Percentiles rank a stretch among this genome's conserved stretches.
These are phyloP conservation scores for Lutjanus erythropterus DNA, from an alignment of 2,113 vertebrate species.

Conservation along the genomic window DNA sequence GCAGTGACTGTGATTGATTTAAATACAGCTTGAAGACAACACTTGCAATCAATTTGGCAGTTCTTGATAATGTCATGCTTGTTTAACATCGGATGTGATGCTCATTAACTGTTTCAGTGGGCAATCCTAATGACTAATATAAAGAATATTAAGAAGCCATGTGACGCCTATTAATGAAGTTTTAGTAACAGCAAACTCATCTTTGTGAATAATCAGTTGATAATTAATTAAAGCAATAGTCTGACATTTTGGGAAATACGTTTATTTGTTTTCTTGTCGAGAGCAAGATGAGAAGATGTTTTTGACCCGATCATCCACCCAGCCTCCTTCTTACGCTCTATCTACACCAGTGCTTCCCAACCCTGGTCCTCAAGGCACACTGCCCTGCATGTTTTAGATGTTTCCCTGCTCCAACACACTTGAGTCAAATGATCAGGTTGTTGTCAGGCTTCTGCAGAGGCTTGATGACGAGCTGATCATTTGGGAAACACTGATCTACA, in stretches of 20 bases:
- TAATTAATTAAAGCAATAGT: neutral
- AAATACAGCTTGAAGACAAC: constrained; percentile 72
- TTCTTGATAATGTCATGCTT: constrained; percentile 72
- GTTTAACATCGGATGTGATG: constrained; percentile 58
- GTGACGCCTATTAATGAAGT: neutral
- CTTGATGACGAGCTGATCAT: too few species aligned
- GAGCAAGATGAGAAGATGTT: neutral
- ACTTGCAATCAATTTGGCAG: constrained; percentile 65
- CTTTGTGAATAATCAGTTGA: neutral
- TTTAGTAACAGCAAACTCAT: neutral
- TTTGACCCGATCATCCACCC: too few species aligned
- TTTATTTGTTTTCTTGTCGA: neutral
- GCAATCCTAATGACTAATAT: neutral
- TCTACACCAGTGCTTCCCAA: too few species aligned
- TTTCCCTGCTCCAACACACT: too few species aligned
- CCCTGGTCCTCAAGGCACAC: too few species aligned
- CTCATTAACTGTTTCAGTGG: constrained; percentile 48
- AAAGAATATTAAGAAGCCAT: neutral
- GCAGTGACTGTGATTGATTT: constrained; percentile 72
- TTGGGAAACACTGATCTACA: too few species aligned
- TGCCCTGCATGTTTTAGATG: too few species aligned
- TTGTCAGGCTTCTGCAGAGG: too few species aligned
- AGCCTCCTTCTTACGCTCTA: too few species aligned
- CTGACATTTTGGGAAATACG: neutral
- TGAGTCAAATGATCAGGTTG: too few species aligned